A percentile compares a stretch with the other conserved stretches of the same genome.
Evolutionary conservation across 2,888 invertebrate genomes (phyloP).

Genomic region (Eurytoma adleriae): DNA sequence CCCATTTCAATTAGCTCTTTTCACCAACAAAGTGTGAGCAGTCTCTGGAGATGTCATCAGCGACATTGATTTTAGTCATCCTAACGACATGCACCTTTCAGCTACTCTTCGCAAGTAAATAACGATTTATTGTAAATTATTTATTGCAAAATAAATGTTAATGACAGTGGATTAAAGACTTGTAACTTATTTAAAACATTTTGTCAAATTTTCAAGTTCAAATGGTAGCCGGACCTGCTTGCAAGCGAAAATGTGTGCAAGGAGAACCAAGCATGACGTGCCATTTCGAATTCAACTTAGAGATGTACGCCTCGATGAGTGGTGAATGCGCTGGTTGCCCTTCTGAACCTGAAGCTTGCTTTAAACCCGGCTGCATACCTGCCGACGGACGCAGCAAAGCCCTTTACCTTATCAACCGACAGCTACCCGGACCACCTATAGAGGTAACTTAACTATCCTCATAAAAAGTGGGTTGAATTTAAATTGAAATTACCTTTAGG

Average conservation of each 20-base stretch:
- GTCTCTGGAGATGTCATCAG: no score
- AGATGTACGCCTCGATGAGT: slow-evolving; percentile 35
- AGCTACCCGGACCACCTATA: slow-evolving; percentile 3
- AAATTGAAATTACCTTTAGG: slow-evolving; percentile 76
- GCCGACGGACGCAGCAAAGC: slow-evolving; percentile 22
- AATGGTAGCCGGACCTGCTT: not conserved
- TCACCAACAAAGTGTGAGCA: no score
- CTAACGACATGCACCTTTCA: no score
- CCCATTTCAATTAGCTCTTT: no score
- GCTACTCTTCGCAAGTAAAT: no score
- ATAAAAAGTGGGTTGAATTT: not conserved
- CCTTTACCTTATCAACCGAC: not conserved
- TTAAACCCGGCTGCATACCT: not conserved
- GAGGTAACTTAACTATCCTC: not conserved
- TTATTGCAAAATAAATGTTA: no score
- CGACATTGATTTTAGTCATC: no score
- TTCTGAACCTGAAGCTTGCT: not conserved
- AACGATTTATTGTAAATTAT: no score
- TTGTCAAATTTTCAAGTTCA: no score
- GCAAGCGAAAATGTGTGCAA: not conserved
- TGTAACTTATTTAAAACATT: no score
- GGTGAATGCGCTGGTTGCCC: slow-evolving; percentile 9
- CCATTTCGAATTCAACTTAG: slow-evolving; percentile 18
- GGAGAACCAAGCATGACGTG: not conserved
- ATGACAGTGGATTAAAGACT: no score